Evolutionary conservation across 2,797 vertebrate species (phyloP), one percentile per base, ranked within the genome.

Genomic region (Tangara arthus): DNA sequence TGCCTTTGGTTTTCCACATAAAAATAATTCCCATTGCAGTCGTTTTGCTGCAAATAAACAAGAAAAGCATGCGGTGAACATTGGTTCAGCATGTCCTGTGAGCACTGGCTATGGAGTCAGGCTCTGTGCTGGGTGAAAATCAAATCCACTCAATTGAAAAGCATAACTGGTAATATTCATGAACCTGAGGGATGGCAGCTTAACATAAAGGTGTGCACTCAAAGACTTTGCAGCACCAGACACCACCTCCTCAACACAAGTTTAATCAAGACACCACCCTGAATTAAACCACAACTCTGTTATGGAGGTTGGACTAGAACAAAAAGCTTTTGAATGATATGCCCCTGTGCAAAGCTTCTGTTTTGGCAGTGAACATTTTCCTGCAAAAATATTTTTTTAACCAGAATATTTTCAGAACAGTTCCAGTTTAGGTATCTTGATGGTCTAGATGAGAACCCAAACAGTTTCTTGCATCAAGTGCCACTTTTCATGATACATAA

Each of bases 31-130:
- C 46, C 19, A 9, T 0, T 69, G 28, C 13, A 46, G 20, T 18
- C 6, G 6, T 50, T 80, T 76, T 82, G 30, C 28, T 56, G 21
- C 32, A 57, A 35, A 47, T 8, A 27, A 55, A 16, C 24, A 42
- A 30, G n/a, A 42, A 79, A 71, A 72, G 34, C 15, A 5, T 1
- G 7, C 11, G 52, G 9, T 47, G 35, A 79, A 57, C 2, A 3
- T 16, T 10, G 1, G 0, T 37, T 65, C 22, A 22, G n/a, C 39
- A 32, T 2, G 6, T 56, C 69, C 39, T 50, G 1, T 14, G 35
- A 66, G 21, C 1, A 0, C 13, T 30, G 59, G 23, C 32, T 44
- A 0, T 21, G 6, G 42, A 66, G 46, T 34, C 47, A 35, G 39
- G 60, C 18, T 66, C 21, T 59, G 35, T 44, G 17, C 27, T 39